Evolutionary conservation across 2,113 vertebrate species (phyloP), one percentile per base, ranked within the genome.

Genomic region (Grallaria varia): DNA sequence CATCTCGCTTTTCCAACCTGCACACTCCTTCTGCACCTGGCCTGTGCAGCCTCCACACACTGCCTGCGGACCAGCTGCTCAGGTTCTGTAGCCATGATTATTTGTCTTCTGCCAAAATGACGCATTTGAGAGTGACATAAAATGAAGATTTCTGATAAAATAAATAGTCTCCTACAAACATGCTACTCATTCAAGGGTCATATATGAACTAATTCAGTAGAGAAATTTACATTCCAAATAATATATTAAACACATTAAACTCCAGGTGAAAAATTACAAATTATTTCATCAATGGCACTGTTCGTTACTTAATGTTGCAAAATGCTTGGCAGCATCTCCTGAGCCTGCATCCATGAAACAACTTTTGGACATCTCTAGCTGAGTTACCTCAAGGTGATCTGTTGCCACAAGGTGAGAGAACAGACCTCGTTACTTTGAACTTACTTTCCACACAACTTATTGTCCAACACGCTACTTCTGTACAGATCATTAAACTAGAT

Each of bases 1-100:
- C 76, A 82, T 45, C 86, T 95, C 87, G 52, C n/a, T 8, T 84
- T 87, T 71, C 91, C 86, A 76, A 53, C 25, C 79, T 7, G 17
- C 16, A 44, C 27, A 13, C 25, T 60, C 40, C 33, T 50, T 4
- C 75, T 83, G 82, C 3, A 3, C 30, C 76, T 22, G 49, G 0
- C 0, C 4, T 8, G 56, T 3, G 18, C n/a, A 47, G 64, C 60
- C 64, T 42, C 67, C 20, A 9, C 2, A 0, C 0, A 4, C 44
- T 68, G 50, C 63, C 62, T 1, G 4, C 2, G 1, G 82, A 37
- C 4, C 76, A 33, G 66, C 33, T 58, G 18, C 71, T n/a, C 40
- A 3, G 37, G 9, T 22, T n/a, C n/a, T 27, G 20, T 16, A 50
- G 37, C 35, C 75, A 37, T 0, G 0, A 24, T n/a, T 4, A 12